phyloP scores from a whole-genome alignment of 2,797 vertebrate species.

The Lepus townsendii region DNA sequence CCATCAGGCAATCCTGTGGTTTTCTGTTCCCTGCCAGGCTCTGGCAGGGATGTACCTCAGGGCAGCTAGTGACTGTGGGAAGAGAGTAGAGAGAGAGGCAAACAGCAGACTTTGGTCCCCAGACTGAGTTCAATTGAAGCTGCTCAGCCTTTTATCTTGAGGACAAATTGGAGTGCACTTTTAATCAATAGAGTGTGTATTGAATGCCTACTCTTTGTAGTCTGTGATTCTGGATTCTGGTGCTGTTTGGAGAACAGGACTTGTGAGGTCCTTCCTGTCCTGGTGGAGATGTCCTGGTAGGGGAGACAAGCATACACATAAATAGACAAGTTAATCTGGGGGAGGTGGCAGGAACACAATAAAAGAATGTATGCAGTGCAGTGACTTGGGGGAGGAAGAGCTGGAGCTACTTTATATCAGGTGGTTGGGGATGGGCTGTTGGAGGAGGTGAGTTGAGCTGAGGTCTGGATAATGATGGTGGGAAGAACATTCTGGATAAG shows the following conservation, averaged over 20 bases:
- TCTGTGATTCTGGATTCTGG: neutral
- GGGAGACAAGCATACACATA: neutral
- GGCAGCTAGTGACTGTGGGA: neutral
- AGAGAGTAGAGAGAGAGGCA: neutral
- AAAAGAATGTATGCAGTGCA: neutral
- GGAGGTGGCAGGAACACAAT: no score
- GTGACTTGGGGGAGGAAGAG: neutral
- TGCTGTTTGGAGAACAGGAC: neutral
- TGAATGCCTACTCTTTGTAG: neutral
- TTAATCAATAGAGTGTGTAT: neutral
- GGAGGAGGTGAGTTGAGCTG: neutral
- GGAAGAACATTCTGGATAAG: constrained; percentile 46
- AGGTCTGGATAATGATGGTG: neutral
- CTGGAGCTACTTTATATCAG: neutral
- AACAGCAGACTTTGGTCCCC: neutral
- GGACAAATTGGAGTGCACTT: constrained; percentile 30
- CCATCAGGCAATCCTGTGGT: neutral
- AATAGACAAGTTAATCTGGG: neutral
- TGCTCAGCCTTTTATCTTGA: neutral
- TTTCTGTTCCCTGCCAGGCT: neutral
- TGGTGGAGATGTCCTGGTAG: neutral
- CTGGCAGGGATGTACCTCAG: neutral
- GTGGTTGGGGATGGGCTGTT: neutral
- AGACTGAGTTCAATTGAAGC: neutral
- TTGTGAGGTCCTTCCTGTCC: neutral